phyloP scores from a whole-genome alignment of 2,797 vertebrate genomes.

The Amazonetta brasiliensis region DNA sequence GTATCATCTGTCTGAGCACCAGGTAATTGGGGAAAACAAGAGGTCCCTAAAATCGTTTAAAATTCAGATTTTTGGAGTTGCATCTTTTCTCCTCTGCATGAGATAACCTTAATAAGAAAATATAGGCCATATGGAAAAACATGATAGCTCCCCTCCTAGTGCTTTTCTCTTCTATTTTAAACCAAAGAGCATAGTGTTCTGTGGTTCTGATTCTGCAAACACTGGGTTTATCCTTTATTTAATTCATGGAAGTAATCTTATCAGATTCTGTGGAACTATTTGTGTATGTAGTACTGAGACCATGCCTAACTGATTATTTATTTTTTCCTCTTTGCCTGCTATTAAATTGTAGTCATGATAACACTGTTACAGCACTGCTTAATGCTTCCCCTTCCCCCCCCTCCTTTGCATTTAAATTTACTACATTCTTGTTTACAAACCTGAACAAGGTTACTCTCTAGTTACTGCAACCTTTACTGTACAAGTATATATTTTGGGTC shows the following conservation, averaged over 20 bases:
- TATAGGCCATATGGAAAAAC: background rate
- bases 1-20: background rate
- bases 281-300: background rate
- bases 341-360: background rate
- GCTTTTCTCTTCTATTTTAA: background rate
- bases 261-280: background rate
- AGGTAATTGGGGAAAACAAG: background rate
- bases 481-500: background rate
- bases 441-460: constrained; percentile 30
- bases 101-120: background rate
- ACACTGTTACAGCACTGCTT: background rate
- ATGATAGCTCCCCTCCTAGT: background rate
- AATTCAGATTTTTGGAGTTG: background rate
- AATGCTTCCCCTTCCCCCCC: background rate
- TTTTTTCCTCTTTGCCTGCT: background rate
- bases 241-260: background rate
- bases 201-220: background rate
- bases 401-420: background rate
- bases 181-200: background rate
- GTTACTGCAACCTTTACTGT: constrained; percentile 24
- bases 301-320: background rate
- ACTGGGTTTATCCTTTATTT: background rate
- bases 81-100: background rate
- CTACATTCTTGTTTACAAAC: background rate
- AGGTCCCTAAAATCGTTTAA: background rate